Evolutionary conservation across 2,888 invertebrate genomes (phyloP), one percentile per base, ranked within the genome.

Genomic region (Phortica okadai): DNA sequence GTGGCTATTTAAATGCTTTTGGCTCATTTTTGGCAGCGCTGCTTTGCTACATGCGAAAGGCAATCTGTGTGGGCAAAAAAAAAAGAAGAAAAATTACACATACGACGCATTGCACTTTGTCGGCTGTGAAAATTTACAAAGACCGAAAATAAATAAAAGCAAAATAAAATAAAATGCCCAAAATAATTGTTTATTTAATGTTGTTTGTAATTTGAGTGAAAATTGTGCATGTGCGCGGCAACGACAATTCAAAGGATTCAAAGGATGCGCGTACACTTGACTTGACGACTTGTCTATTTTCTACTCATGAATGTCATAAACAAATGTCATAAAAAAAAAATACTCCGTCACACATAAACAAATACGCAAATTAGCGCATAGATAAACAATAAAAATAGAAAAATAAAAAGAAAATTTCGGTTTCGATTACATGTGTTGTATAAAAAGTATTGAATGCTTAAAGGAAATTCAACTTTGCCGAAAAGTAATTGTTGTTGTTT

Each of bases 321-420:
- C 33, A 42, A 44, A 44, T 44, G 67, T 16, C 67, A 67, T 67
- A 67, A 67, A 67, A 67, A 44, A 33, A 66, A 14, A 67, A 44
- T 16, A 44, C 8, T 11, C 10, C 16, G 14, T 10, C 25, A 56
- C 14, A 54, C 41, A 72, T 72, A 72, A 72, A 72, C 50, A 72
- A 56, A 72, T 56, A 72, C 56, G 33, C 3, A 56, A 72, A 72
- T 72, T 56, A 72, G 42, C 41, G 16, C 44, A 72, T 16, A 25
- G 69, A 50, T 70, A n/a, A 25, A 45, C 21, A n/a, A 21, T 70
- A 42, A 33, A 7, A 70, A 2, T 54, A 66, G 41, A 70, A 33
- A 33, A 33, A 33, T 33, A 33, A 33, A 33, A 33, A 4, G 33
- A 33, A 33, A 33, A 33, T 33, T 33, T 5, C 33, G 33, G 33